These are phyloP conservation scores for Parascotia fuliginaria DNA, from an alignment of 2,888 invertebrate genomes.

Conservation along the genomic window DNA sequence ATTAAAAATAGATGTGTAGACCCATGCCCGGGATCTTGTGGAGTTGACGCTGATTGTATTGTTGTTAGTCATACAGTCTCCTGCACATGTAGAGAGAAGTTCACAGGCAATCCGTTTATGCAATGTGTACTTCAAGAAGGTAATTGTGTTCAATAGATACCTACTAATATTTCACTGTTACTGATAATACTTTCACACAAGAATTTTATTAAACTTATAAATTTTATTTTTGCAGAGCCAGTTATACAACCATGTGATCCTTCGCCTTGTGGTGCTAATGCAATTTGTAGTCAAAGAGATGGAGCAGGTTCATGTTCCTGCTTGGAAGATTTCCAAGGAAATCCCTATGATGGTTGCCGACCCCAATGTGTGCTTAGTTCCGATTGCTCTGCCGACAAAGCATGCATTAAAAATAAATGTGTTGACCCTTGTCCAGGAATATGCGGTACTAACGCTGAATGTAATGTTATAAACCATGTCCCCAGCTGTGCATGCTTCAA, in stretches of 20 bases:
- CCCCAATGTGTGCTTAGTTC: slow-evolving; percentile 95
- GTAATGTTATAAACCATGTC: slow-evolving; percentile 93
- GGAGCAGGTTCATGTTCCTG: slow-evolving; percentile 93
- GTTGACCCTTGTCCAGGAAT: slow-evolving; percentile 94
- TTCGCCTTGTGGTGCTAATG: slow-evolving; percentile 95
- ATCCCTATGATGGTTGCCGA: slow-evolving; percentile 94
- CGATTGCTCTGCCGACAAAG: slow-evolving; percentile 93
- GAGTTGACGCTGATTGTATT: slow-evolving; percentile 91
- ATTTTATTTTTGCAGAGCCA: slow-evolving; percentile 72
- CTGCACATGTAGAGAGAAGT: slow-evolving; percentile 91
- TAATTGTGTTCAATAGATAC: slow-evolving; percentile 53
- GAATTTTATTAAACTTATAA: not conserved
- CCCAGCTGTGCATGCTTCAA: slow-evolving; percentile 93
- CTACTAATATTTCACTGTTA: not conserved
- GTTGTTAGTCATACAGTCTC: slow-evolving; percentile 93
- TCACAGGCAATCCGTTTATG: slow-evolving; percentile 93
- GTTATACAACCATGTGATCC: slow-evolving; percentile 92
- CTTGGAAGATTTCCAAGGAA: slow-evolving; percentile 92
- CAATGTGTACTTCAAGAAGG: slow-evolving; percentile 89
- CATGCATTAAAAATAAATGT: slow-evolving; percentile 94
- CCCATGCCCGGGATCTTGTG: slow-evolving; percentile 94
- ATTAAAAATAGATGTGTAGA: slow-evolving; percentile 92
- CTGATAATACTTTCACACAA: not conserved
- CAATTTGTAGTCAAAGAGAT: slow-evolving; percentile 91
- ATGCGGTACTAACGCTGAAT: slow-evolving; percentile 93